These are phyloP conservation scores for Apteryx mantelli DNA, from an alignment of 2,113 vertebrate species.

Conservation along the genomic window DNA sequence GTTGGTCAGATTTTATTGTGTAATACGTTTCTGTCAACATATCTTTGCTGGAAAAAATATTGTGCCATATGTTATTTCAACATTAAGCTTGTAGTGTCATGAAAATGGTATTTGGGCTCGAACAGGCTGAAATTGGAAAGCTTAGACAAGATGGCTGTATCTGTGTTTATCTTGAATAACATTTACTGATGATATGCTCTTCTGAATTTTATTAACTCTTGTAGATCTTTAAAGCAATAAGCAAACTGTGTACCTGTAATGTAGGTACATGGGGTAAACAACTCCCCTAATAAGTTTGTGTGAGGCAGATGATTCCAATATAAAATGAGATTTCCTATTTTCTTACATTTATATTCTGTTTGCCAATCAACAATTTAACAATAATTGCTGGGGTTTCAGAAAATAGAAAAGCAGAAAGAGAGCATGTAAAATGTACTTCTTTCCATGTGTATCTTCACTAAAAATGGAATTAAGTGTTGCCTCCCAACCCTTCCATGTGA, in stretches of 20 bases:
- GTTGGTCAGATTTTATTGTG: background rate
- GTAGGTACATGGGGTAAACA: background rate
- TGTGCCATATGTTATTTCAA: constrained; percentile 36
- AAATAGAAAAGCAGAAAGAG: background rate
- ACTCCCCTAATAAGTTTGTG: background rate
- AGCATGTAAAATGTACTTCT: background rate
- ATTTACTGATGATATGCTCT: background rate
- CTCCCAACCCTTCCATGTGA: background rate
- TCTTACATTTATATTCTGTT: background rate
- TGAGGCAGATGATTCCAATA: background rate
- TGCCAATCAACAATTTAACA: background rate
- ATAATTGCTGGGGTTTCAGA: background rate
- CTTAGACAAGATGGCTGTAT: background rate
- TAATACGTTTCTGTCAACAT: constrained; percentile 26
- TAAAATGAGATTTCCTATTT: background rate
- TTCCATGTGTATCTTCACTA: background rate
- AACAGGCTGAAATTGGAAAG: constrained; percentile 41
- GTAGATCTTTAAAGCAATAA: constrained; percentile 68
- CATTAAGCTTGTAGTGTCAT: constrained; percentile 55
- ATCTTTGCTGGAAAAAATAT: constrained; percentile 46
- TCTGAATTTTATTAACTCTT: constrained; percentile 56
- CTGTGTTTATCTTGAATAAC: constrained; percentile 12
- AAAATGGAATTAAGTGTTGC: background rate
- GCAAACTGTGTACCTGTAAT: background rate
- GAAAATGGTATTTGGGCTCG: constrained; percentile 56